phyloP scores from a whole-genome alignment of 2,797 vertebrate species.

The Melanotaenia trifasciata region DNA sequence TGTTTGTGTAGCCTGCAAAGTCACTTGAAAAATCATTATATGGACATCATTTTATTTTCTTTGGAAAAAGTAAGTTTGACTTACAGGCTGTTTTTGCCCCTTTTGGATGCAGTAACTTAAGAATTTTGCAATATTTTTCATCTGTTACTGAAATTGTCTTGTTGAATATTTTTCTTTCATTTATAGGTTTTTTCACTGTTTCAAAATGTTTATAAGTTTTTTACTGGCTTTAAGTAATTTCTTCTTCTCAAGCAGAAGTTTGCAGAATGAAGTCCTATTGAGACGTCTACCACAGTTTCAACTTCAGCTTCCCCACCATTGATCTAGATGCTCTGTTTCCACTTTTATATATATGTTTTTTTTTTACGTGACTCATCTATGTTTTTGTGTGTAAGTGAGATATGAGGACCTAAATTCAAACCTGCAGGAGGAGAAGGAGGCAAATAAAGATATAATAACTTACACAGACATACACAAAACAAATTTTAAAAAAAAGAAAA shows the following conservation, averaged over 20 bases:
- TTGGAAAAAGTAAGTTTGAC: not conserved
- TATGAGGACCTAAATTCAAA: not conserved
- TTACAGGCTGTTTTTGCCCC: not conserved
- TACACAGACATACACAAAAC: not conserved
- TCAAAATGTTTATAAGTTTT: not conserved
- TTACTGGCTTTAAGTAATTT: not conserved
- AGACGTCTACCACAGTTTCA: not conserved
- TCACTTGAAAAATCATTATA: not conserved
- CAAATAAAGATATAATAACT: too few species aligned
- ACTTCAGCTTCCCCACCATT: not conserved
- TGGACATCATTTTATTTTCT: not conserved
- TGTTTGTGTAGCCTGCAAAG: not conserved
- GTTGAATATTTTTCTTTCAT: not conserved
- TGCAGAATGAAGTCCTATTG: not conserved
- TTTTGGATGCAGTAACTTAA: not conserved
- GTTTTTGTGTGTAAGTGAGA: not conserved
- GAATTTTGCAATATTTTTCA: not conserved
- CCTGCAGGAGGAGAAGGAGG: not conserved
- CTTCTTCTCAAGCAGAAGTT: not conserved
- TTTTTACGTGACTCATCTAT: too few species aligned
- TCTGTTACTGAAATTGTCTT: not conserved
- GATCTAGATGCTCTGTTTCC: too few species aligned
- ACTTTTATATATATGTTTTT: too few species aligned
- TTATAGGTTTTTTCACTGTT: not conserved
- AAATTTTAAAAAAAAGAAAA: not conserved